Conservation (phyloP, 2,888 invertebrate species). For the Allophyes oxyacanthae region DNA sequence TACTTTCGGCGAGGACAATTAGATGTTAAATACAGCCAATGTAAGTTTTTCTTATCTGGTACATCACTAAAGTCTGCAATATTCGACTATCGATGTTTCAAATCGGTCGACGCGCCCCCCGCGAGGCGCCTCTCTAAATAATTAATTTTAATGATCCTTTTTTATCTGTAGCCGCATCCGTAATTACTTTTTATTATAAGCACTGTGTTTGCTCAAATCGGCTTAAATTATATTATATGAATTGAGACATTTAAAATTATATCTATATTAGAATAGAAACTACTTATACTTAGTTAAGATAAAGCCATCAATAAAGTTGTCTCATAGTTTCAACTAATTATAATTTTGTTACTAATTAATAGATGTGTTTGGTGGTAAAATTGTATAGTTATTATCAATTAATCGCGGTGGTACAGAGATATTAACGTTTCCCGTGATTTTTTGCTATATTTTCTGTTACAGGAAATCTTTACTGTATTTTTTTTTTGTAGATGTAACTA, state of each 20-base stretch:
- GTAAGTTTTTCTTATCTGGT: constrained; percentile 20
- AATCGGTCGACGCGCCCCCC: constrained; percentile 56
- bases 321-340: background rate
- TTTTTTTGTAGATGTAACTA: too few species aligned
- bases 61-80: constrained; percentile 46
- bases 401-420: too few species aligned
- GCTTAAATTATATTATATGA: background rate
- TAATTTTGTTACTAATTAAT: too few species aligned
- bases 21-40: background rate
- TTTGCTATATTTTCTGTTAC: too few species aligned
- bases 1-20: background rate
- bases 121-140: constrained; percentile 52
- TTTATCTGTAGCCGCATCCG: constrained; percentile 25
- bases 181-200: constrained; percentile 35
- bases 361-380: too few species aligned
- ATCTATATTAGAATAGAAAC: background rate
- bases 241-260: constrained; percentile 7
- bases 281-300: background rate
- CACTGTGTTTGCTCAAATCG: constrained; percentile 31
- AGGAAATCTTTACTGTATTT: too few species aligned
- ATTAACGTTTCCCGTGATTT: too few species aligned
- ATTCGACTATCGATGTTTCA: constrained; percentile 45
- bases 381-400: too few species aligned
- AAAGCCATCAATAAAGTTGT: constrained; percentile 2
- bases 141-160: constrained; percentile 61